These are phyloP conservation scores for Phocoena sinus DNA, from an alignment of 2,113 vertebrate species.

Conservation along the genomic window DNA sequence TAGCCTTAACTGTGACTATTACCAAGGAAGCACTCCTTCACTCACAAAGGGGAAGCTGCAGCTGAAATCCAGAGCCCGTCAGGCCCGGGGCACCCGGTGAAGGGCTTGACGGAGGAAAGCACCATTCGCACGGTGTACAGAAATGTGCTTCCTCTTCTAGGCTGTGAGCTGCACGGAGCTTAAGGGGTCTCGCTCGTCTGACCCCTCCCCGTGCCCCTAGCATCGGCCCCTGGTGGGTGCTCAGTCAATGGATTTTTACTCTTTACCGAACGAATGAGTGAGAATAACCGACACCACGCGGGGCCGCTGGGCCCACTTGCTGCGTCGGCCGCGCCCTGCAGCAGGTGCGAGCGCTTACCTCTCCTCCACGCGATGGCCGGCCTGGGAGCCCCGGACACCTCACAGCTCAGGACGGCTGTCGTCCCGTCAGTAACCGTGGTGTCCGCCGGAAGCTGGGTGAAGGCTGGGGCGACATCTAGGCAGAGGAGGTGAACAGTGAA, in stretches of 20 bases:
- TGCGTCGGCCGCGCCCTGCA: accelerated
- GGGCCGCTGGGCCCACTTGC: accelerated
- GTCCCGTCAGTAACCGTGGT: conserved; percentile 91
- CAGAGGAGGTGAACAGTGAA: not conserved
- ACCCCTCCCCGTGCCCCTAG: not conserved
- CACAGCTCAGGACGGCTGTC: conserved; percentile 86
- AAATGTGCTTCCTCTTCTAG: accelerated
- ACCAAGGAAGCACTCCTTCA: not conserved
- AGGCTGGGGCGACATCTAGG: conserved; percentile 88
- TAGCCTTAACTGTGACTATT: not conserved
- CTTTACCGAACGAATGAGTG: accelerated
- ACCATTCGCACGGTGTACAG: not conserved
- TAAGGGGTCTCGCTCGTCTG: accelerated
- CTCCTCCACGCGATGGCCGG: conserved; percentile 93
- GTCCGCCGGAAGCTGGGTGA: conserved; percentile 82
- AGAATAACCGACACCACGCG: not conserved
- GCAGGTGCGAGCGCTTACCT: conserved; percentile 78
- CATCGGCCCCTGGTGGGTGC: not conserved
- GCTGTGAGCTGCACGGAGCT: not conserved
- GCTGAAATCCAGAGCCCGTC: not conserved
- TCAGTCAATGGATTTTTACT: too few species aligned
- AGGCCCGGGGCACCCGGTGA: accelerated
- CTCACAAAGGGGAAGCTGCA: not conserved
- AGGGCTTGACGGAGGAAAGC: not conserved
- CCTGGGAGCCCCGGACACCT: conserved; percentile 91